Evolutionary conservation across 2,113 vertebrate species (phyloP).

Genomic region (Nothobranchius kuhntae): DNA sequence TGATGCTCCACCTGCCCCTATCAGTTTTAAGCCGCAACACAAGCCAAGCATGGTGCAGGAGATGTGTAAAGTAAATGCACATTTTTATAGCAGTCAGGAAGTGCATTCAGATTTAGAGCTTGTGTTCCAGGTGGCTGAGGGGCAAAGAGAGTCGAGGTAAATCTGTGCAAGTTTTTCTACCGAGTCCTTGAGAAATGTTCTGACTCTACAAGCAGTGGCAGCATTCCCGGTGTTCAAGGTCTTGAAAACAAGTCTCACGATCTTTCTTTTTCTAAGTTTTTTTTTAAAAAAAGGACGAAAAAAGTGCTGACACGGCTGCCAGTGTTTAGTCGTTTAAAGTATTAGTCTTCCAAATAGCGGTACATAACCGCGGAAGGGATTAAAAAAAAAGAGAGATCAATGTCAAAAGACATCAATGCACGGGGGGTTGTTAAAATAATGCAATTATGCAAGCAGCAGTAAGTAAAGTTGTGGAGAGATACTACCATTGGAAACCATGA

Average conservation of each 20-base stretch:
- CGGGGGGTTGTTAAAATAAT: not conserved
- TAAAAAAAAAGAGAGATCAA: conserved; percentile 1
- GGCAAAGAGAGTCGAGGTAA: conserved; percentile 1
- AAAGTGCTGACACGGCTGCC: conserved; percentile 60
- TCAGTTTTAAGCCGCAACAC: conserved; percentile 23
- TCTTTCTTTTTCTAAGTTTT: conserved; percentile 3
- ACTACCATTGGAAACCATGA: not conserved
- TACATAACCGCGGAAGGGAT: not conserved
- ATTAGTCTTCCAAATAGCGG: conserved; percentile 26
- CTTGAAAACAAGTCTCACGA: conserved; percentile 50
- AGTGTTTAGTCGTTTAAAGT: conserved; percentile 42
- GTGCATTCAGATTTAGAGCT: conserved; percentile 40
- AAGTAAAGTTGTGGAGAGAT: conserved; percentile 3
- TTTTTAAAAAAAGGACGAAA: conserved; percentile 29
- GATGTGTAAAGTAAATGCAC: conserved; percentile 36
- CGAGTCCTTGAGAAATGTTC: conserved; percentile 67
- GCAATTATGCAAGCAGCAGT: not conserved
- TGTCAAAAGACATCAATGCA: not conserved
- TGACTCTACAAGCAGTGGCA: conserved; percentile 32
- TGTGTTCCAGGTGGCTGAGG: conserved; percentile 47
- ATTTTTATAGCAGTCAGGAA: conserved; percentile 18
- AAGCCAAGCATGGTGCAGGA: conserved; percentile 14
- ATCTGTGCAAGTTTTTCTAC: conserved; percentile 53
- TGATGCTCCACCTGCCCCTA: conserved; percentile 23
- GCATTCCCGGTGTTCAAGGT: conserved; percentile 67